Conservation (phyloP, 2,113 vertebrate genomes). For the Lichenostomus cassidix region DNA sequence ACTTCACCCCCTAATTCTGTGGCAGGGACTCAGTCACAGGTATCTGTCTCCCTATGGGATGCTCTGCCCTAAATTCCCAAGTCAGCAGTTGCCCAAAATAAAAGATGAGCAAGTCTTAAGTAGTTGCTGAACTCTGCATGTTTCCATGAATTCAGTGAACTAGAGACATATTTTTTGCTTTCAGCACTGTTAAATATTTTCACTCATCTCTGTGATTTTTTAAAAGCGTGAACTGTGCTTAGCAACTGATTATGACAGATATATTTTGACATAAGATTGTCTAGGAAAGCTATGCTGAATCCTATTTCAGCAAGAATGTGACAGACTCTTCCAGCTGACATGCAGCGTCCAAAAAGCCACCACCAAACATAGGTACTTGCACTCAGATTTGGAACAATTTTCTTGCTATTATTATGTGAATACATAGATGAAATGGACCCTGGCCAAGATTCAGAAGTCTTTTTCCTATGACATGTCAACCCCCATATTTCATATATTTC, state of each 20-base stretch:
- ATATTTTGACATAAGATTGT: conserved; percentile 1
- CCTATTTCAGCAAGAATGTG: background rate
- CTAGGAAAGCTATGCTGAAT: background rate
- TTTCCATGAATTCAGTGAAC: background rate
- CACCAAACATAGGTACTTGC: background rate
- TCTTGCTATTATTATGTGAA: background rate
- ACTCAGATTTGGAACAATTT: background rate
- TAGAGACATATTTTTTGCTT: background rate
- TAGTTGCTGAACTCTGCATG: background rate
- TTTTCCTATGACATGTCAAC: background rate
- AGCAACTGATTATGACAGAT: background rate
- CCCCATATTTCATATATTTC: background rate
- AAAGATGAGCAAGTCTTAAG: background rate
- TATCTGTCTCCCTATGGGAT: background rate
- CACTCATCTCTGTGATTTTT: background rate
- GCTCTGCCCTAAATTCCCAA: background rate
- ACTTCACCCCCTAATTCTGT: background rate
- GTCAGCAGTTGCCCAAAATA: background rate
- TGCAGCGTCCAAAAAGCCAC: background rate
- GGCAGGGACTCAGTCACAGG: background rate
- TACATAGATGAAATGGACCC: background rate
- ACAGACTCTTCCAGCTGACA: background rate
- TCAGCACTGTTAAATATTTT: conserved; percentile 8
- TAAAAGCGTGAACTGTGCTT: background rate
- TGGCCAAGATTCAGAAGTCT: background rate